Evolutionary conservation across 2,113 vertebrate species (phyloP), one percentile per base, ranked within the genome.

Genomic region (Rhinoptilus africanus): DNA sequence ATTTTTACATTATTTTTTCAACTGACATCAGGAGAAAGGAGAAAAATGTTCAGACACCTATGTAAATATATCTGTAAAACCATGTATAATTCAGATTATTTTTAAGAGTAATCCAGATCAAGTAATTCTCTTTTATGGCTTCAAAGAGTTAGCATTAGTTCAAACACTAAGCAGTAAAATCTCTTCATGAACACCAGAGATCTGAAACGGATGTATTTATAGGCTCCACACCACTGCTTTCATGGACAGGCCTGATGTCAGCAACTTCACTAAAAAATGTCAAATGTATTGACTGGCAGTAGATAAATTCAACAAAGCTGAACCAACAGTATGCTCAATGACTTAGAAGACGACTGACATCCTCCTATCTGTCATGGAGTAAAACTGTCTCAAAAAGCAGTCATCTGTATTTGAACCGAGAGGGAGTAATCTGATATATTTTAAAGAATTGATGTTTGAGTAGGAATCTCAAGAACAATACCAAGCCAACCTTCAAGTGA

Each of bases 221-320:
- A 69, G 53, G 63, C 54, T 95, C n/a, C 43, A 89, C 15, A 47
- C 37, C 63, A 59, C 30, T 81, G n/a, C 32, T 89, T 88, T 90
- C 48, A 47, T 57, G 71, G 67, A 53, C n/a, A 81, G 78, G 67
- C 64, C 74, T 92, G 47, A 72, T 93, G 68, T 86, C 45, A 86
- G 64, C 88, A 93, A 60, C 51, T 47, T 92, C 69, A 84, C 37
- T 64, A 20, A 75, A 85, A 89, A 78, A 64, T 67, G 34, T 77
- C 72, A 81, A 30, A 74, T 0, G 0, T 95, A 63, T 60, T 83
- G 87, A 35, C 86, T 60, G 30, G 50, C 30, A 87, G 43, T 76
- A 91, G 77, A 92, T 88, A 93, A 92, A 93, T 92, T 82, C 82
- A 95, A 50, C 54, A 76, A 93, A 69, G 27, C 69, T 91, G 80